These are phyloP conservation scores for Drosophila monieri DNA, from an alignment of 2,888 invertebrate genomes.

Conservation along the genomic window DNA sequence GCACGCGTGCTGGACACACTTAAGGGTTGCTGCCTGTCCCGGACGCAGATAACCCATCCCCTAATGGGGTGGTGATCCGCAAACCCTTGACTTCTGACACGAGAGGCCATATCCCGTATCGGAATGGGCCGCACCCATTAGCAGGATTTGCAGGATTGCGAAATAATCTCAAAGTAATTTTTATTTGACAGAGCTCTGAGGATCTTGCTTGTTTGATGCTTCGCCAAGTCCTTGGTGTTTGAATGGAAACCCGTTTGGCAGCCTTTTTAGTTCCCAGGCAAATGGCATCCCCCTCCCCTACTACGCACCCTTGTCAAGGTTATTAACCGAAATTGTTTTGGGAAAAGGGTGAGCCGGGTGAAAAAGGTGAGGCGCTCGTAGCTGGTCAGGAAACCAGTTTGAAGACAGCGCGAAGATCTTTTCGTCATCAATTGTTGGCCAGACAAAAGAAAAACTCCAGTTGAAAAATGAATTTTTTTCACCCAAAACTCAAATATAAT, in stretches of 20 bases:
- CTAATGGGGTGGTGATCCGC: slow-evolving; percentile 56
- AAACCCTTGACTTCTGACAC: slow-evolving; percentile 66
- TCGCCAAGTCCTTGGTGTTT: slow-evolving; percentile 8
- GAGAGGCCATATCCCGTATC: slow-evolving; percentile 18
- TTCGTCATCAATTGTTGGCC: slow-evolving; percentile 66
- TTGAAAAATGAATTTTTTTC: slow-evolving; percentile 54
- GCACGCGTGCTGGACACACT: slow-evolving; percentile 69
- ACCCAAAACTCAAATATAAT: slow-evolving; percentile 34
- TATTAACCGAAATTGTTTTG: slow-evolving; percentile 53
- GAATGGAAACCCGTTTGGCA: slow-evolving; percentile 52
- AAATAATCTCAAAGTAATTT: slow-evolving; percentile 1
- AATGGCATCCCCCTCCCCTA: slow-evolving; percentile 22
- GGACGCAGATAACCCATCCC: slow-evolving; percentile 47
- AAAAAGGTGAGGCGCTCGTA: slow-evolving; percentile 67
- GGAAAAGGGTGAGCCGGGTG: slow-evolving; percentile 56
- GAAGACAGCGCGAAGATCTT: slow-evolving; percentile 66
- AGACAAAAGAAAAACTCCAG: slow-evolving; percentile 61
- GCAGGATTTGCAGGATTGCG: slow-evolving; percentile 25
- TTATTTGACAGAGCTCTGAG: background rate
- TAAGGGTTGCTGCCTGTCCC: slow-evolving; percentile 63
- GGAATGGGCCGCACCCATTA: slow-evolving; percentile 48
- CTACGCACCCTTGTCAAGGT: slow-evolving; percentile 56
- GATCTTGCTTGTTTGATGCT: background rate
- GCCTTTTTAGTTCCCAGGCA: slow-evolving; percentile 66
- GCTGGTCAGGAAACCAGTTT: slow-evolving; percentile 60